Base-by-base conservation (phyloP, 2,113 vertebrate genomes). In the Nerophis lumbriciformis region DNA sequence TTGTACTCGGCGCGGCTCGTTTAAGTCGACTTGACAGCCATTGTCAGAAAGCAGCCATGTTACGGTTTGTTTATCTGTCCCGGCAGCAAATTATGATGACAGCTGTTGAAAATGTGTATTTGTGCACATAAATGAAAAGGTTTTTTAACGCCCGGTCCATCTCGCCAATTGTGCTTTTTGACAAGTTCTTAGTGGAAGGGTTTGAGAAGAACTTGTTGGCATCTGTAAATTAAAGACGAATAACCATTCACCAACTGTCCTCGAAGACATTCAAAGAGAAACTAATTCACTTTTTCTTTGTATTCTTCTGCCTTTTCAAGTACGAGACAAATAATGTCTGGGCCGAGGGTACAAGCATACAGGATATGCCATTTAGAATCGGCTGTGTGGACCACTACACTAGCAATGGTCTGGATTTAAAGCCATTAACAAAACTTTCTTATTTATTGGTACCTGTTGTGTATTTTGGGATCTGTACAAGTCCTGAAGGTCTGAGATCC, bases 51-150 rank as follows among this genome's bases (percentile, higher is more conserved):
- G 39, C 69, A 74, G 45, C 55, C 68, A 37, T 56, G 59, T 64
- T 52, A 63, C 39, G 16, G 45, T 59, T 55, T 65, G 57, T 48
- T 66, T 44, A 55, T 62, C 53, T 48, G n/a, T 3, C 52, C 60
- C 53, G 48, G 42, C 15, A 64, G 53, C 49, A 63, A 74, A 71
- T 77, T 57, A 77, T 75, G 58, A 67, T 48, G 61, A 28, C 64
- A 65, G 52, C 64, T 75, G 68, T 56, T 68, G 71, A 76, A 69
- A 65, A 75, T 78, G 59, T 71, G 63, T n/a, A 68, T 73, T 72
- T 72, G 39, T 57, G 69, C 64, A 66, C 65, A 69, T 71, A 66
- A 80, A 76, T 80, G 71, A 12, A 63, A 63, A 71, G 48, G 16
- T 61, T 56, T 19, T 65, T 71, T 58, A 50, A 63, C 14, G 6